These are phyloP conservation scores for Chaetorhynchus papuensis DNA, from an alignment of 2,113 vertebrate genomes.

Conservation along the genomic window DNA sequence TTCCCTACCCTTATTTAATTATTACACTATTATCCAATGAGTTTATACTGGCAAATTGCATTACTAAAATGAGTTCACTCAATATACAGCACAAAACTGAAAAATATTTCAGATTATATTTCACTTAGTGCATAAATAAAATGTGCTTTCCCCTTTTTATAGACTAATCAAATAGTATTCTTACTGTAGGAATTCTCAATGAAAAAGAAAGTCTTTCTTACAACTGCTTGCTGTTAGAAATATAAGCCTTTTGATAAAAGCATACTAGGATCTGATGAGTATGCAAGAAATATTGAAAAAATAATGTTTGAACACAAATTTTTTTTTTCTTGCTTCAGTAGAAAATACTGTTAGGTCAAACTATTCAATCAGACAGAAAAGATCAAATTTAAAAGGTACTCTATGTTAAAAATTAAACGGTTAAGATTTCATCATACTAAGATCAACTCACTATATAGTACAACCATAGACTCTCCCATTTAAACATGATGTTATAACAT, in stretches of 20 bases:
- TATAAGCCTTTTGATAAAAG: background rate
- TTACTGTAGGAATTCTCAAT: background rate
- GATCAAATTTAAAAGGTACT: background rate
- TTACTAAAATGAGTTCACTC: background rate
- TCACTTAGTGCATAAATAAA: background rate
- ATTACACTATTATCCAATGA: background rate
- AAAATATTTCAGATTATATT: background rate
- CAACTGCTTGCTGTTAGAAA: background rate
- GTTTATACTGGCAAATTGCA: background rate
- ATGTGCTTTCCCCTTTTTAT: background rate
- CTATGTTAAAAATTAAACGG: background rate
- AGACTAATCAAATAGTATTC: background rate
- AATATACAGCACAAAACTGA: background rate
- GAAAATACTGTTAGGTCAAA: background rate
- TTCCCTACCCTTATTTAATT: background rate
- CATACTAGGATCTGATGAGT: background rate
- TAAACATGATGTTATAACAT: background rate
- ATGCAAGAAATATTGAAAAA: background rate
- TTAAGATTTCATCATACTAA: background rate
- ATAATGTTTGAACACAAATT: background rate
- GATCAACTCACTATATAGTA: background rate
- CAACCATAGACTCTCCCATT: background rate
- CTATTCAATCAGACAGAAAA: background rate
- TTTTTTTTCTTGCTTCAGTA: background rate
- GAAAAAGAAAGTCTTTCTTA: background rate